Percentiles rank a stretch among this genome's conserved stretches.
phyloP scores from a whole-genome alignment of 2,888 invertebrate genomes.

The Sesia bembeciformis region DNA sequence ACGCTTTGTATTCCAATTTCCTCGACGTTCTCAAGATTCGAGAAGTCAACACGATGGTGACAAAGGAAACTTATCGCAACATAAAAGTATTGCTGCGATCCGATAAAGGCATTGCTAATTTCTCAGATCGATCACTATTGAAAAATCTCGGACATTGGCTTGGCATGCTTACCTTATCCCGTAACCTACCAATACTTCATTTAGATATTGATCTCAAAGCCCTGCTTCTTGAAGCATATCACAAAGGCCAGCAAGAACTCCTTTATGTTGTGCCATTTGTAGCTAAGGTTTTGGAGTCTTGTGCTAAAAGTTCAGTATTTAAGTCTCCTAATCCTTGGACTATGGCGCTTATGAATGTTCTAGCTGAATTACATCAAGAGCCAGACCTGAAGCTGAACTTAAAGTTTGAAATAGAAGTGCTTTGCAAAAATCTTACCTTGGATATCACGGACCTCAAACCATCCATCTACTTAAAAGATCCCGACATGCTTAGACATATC shows the following conservation, averaged over 20 bases:
- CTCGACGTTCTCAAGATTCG: constrained; percentile 90
- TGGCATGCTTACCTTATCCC: constrained; percentile 95
- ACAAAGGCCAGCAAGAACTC: constrained; percentile 97
- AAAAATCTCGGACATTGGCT: constrained; percentile 99
- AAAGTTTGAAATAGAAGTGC: constrained; percentile 99
- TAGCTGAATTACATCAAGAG: constrained; percentile 97
- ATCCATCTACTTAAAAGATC: constrained; percentile 90
- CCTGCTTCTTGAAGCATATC: constrained; percentile 95
- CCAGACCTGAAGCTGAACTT: constrained; percentile 96
- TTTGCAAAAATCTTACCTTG: constrained; percentile 93
- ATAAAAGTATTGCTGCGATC: constrained; percentile 94
- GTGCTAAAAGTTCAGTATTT: constrained; percentile 95
- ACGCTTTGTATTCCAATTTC: constrained; percentile 96
- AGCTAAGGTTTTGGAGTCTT: constrained; percentile 98
- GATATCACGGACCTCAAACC: constrained; percentile 92
- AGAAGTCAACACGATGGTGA: constrained; percentile 89
- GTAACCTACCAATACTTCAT: constrained; percentile 93
- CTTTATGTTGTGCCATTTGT: constrained; percentile 99
- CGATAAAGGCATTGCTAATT: constrained; percentile 98
- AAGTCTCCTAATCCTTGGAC: constrained; percentile 99
- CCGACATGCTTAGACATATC: constrained; percentile 84
- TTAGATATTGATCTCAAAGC: constrained; percentile 96
- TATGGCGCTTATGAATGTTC: constrained; percentile 95
- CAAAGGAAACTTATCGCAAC: constrained; percentile 96
- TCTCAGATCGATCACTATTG: constrained; percentile 95